A percentile compares a stretch with the other conserved stretches of the same genome.
Evolutionary conservation across 2,888 invertebrate species (phyloP).

Genomic region (Esperia sulphurella): DNA sequence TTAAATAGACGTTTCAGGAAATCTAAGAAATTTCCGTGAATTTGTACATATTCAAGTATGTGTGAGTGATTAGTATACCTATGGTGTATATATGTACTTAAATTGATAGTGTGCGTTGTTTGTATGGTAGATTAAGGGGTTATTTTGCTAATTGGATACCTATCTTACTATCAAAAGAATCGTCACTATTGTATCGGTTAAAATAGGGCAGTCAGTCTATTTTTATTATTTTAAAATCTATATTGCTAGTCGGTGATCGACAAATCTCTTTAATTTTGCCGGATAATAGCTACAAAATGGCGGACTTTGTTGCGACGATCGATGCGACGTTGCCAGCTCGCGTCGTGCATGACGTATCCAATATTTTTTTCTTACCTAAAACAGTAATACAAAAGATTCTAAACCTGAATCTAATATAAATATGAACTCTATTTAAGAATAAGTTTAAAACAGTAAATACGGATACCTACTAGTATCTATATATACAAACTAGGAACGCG

Average conservation of each 20-base stretch:
- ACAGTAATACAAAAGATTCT: not conserved
- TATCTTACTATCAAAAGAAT: no score
- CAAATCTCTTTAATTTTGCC: slow-evolving; percentile 30
- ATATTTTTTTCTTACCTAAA: not conserved
- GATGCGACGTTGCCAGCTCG: slow-evolving; percentile 29
- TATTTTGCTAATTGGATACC: not conserved
- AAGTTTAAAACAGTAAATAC: no score
- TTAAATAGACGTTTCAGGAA: not conserved
- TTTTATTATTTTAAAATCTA: no score
- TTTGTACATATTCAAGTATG: not conserved
- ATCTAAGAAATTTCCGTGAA: not conserved
- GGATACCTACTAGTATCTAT: no score
- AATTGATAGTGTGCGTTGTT: not conserved
- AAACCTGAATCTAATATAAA: no score
- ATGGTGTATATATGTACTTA: not conserved
- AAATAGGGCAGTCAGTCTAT: no score
- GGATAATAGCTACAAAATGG: slow-evolving; percentile 53
- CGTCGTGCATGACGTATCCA: slow-evolving; percentile 27
- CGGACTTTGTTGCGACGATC: slow-evolving; percentile 21
- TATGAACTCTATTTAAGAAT: not conserved
- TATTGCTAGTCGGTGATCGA: no score
- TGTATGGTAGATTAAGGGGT: not conserved
- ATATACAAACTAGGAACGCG: no score
- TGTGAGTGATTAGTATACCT: not conserved
- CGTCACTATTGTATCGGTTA: not conserved